Evolutionary conservation across 2,797 vertebrate species (phyloP).

Genomic region (Lagocephalus sceleratus): DNA sequence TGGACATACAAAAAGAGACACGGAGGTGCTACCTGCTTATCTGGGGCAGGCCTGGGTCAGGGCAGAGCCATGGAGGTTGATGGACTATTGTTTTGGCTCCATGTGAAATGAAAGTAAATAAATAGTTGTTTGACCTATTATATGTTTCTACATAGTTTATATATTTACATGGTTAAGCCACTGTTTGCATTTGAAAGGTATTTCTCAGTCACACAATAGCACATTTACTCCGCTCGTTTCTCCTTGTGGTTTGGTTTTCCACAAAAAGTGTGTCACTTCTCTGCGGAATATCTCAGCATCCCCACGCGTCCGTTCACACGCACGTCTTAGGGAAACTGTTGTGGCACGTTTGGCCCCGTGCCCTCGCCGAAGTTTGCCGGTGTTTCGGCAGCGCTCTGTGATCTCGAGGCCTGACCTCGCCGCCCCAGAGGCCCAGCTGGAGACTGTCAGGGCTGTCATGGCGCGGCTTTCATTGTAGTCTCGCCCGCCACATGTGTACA

Average conservation of each 20-base stretch:
- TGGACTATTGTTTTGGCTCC: neutral
- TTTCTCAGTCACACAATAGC: conserved; percentile 1
- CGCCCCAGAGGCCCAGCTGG: conserved; percentile 60
- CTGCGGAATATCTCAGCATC: conserved; percentile 14
- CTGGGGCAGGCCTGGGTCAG: too few relatives aligned
- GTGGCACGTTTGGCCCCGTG: conserved; percentile 19
- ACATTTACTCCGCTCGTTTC: neutral
- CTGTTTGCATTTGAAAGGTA: too few relatives aligned
- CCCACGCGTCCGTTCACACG: conserved; percentile 19
- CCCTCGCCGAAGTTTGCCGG: conserved; percentile 26
- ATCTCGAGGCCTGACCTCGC: conserved; percentile 51
- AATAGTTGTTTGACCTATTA: neutral
- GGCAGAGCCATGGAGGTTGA: neutral
- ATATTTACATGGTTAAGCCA: neutral
- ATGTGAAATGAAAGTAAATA: too few relatives aligned
- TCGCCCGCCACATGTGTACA: conserved; percentile 43
- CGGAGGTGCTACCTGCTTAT: too few relatives aligned
- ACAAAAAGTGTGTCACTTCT: conserved; percentile 7
- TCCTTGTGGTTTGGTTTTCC: conserved; percentile 2
- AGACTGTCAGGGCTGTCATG: conserved; percentile 53
- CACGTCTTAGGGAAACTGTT: conserved; percentile 15
- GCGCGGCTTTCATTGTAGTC: conserved; percentile 27
- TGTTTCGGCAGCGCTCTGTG: conserved; percentile 33
- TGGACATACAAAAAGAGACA: too few relatives aligned
- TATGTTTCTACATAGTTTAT: neutral